Evolutionary conservation across 2,113 vertebrate genomes (phyloP).

Genomic region (Onychostoma macrolepis): DNA sequence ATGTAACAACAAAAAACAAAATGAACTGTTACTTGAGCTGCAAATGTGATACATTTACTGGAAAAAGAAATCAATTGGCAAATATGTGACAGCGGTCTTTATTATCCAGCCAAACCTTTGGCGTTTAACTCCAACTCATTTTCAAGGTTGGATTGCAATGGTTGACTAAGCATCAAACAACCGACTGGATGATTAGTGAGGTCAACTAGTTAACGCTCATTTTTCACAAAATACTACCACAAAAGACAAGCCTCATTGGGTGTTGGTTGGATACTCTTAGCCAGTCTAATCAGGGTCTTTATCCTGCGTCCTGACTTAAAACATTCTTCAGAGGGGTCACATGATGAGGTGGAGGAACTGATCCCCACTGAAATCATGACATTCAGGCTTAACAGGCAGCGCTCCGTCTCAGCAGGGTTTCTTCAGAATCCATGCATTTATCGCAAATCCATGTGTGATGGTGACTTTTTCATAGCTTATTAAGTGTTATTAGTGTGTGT

Average conservation of each 20-base stretch:
- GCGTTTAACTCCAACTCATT: neutral
- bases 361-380: neutral
- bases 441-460: neutral
- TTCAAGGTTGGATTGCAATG: neutral
- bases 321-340: neutral
- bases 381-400: neutral
- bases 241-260: neutral
- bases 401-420: constrained; percentile 21
- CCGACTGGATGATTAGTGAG: neutral
- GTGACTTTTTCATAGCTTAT: constrained; percentile 26
- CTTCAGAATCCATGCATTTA: neutral
- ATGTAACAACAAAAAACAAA: no score
- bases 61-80: neutral
- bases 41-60: neutral
- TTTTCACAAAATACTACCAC: no score
- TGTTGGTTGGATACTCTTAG: neutral
- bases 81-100: neutral
- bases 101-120: no score
- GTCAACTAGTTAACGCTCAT: no score
- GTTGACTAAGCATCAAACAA: neutral
- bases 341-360: constrained; percentile 2
- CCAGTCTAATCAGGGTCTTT: neutral
- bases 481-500: constrained; percentile 26
- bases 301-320: neutral
- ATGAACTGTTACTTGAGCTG: neutral